These are phyloP conservation scores for Gila orcuttii DNA, from an alignment of 2,113 vertebrate species.

Conservation along the genomic window DNA sequence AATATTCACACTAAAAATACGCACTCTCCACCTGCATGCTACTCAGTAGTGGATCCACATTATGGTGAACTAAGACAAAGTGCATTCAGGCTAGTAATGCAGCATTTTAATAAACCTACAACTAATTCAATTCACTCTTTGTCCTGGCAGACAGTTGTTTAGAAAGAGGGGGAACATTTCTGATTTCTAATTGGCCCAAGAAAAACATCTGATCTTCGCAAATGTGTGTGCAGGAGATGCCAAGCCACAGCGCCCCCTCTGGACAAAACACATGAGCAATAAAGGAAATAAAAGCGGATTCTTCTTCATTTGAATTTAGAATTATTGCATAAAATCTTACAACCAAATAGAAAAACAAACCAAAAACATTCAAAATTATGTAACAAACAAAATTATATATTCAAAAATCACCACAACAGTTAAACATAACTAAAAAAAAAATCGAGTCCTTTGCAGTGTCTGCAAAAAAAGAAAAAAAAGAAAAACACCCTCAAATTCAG, in stretches of 20 bases:
- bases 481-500: slow-evolving; percentile 11
- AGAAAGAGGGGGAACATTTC: neutral
- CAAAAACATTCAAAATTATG: slow-evolving; percentile 34
- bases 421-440: slow-evolving; percentile 49
- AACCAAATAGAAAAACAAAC: slow-evolving; percentile 46
- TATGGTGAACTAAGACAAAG: slow-evolving; percentile 57
- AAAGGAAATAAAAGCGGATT: slow-evolving; percentile 17
- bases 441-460: slow-evolving; percentile 33
- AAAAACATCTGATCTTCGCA: neutral
- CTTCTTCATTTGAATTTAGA: slow-evolving; percentile 42
- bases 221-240: slow-evolving; percentile 19
- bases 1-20: slow-evolving; percentile 49
- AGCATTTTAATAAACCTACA: slow-evolving; percentile 57
- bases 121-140: slow-evolving; percentile 47
- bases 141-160: slow-evolving; percentile 40
- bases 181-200: slow-evolving; percentile 27
- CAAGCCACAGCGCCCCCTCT: slow-evolving; percentile 15
- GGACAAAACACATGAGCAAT: slow-evolving; percentile 20
- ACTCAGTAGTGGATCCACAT: slow-evolving; percentile 61
- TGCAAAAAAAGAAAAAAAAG: neutral
- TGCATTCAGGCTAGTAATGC: slow-evolving; percentile 59
- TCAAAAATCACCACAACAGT: slow-evolving; percentile 56
- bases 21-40: slow-evolving; percentile 58
- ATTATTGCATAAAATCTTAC: slow-evolving; percentile 54
- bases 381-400: slow-evolving; percentile 33